Evolutionary conservation across 2,797 vertebrate genomes (phyloP).

Genomic region (Sandelia bainsii): DNA sequence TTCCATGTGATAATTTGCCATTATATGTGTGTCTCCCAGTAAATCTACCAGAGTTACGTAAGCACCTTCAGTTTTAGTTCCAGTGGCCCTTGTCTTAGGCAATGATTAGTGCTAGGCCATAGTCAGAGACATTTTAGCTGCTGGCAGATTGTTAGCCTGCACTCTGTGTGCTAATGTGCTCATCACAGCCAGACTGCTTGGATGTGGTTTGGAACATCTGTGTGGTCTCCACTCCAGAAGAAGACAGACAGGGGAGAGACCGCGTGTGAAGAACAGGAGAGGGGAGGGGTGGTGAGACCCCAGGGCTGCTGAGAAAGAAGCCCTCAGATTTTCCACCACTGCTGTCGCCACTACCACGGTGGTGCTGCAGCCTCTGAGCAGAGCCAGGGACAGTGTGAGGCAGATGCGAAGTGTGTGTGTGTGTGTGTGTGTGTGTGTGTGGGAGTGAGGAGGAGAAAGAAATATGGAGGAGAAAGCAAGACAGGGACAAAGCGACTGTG

Average conservation of each 20-base stretch:
- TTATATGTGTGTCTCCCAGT: conserved; percentile 60
- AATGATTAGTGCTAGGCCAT: conserved; percentile 74
- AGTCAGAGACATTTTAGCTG: conserved; percentile 78
- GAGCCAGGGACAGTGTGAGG: conserved; percentile 71
- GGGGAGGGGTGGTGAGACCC: conserved; percentile 71
- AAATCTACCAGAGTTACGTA: conserved; percentile 71
- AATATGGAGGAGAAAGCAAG: conserved; percentile 52
- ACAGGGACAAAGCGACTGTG: conserved; percentile 62
- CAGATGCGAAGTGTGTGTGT: conserved; percentile 53
- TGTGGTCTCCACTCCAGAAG: conserved; percentile 83
- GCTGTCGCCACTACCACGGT: conserved; percentile 68
- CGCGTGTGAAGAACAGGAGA: conserved; percentile 63
- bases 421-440: conserved; percentile 24
- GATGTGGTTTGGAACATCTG: conserved; percentile 87
- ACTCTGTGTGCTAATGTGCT: conserved; percentile 85
- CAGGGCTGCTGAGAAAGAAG: conserved; percentile 70
- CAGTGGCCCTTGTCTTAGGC: conserved; percentile 72
- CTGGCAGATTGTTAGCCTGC: conserved; percentile 82
- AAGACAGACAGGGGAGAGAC: conserved; percentile 80
- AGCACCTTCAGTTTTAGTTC: conserved; percentile 70
- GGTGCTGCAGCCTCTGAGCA: conserved; percentile 64
- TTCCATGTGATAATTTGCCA: conserved; percentile 73
- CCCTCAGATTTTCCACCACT: conserved; percentile 83
- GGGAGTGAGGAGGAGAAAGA: conserved; percentile 25
- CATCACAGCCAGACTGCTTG: conserved; percentile 84